A percentile compares a stretch with the other conserved stretches of the same genome.
phyloP scores from a whole-genome alignment of 2,888 invertebrate species.

The Philereme transversata region DNA sequence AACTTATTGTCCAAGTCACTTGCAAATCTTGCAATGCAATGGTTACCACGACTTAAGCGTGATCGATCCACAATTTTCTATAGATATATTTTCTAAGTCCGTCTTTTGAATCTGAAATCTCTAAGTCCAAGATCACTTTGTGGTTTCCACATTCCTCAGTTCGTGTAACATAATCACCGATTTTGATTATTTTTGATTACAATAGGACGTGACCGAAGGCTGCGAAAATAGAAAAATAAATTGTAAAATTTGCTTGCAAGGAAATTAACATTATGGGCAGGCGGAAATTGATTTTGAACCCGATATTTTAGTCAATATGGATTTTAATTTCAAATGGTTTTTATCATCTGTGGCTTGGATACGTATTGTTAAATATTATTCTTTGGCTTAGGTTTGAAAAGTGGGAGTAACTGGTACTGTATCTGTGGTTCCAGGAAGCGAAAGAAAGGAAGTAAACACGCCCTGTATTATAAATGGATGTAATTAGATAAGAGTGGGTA shows the following conservation, averaged over 20 bases:
- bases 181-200: constrained; percentile 30
- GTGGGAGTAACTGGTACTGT: neutral
- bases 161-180: constrained; percentile 21
- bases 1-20: no score
- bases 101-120: neutral
- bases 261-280: constrained; percentile 13
- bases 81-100: neutral
- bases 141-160: constrained; percentile 25
- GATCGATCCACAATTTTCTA: no score
- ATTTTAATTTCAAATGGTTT: constrained; percentile 6
- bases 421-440: constrained; percentile 14
- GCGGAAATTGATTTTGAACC: constrained; percentile 24
- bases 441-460: constrained; percentile 22
- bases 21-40: no score
- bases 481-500: constrained; percentile 19
- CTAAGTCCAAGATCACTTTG: constrained; percentile 16
- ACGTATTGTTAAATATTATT: no score
- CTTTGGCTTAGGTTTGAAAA: neutral
- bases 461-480: constrained; percentile 17
- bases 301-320: constrained; percentile 9
- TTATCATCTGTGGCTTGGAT: neutral
- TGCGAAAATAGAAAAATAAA: constrained; percentile 16
- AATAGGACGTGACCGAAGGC: constrained; percentile 21
- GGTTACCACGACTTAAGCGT: no score
- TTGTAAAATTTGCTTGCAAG: constrained; percentile 4